Percentiles rank a stretch among this genome's conserved stretches.
These are phyloP conservation scores for Ramphastos sulfuratus DNA, from an alignment of 2,113 vertebrate species.

Conservation along the genomic window DNA sequence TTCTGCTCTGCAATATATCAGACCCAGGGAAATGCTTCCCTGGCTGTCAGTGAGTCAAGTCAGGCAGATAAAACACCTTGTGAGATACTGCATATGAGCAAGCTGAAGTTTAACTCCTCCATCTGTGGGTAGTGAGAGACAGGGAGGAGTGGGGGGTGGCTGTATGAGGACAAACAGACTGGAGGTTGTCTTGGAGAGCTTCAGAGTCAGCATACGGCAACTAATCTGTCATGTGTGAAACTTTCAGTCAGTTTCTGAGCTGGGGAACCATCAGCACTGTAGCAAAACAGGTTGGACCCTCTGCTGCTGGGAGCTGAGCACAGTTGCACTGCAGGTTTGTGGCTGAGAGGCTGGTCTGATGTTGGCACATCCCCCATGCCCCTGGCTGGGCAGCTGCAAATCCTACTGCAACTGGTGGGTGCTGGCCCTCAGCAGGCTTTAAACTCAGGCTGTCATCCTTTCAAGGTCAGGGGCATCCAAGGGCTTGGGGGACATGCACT, in stretches of 20 bases:
- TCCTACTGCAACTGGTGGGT: background rate
- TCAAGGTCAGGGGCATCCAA: background rate
- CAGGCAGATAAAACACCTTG: background rate
- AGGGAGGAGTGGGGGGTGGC: background rate
- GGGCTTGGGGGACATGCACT: background rate
- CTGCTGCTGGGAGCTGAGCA: background rate
- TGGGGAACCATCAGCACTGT: background rate
- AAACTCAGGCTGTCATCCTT: background rate
- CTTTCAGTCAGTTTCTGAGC: background rate
- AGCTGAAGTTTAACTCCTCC: background rate
- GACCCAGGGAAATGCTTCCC: background rate
- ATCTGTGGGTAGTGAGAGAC: background rate
- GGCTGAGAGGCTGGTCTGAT: background rate
- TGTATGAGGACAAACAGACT: background rate
- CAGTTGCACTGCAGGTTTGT: accelerated
- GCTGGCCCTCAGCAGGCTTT: background rate
- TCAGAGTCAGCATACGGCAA: background rate
- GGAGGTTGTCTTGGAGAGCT: background rate
- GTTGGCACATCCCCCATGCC: accelerated
- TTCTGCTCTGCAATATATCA: background rate
- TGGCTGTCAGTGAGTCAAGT: background rate
- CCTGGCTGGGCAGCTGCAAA: background rate
- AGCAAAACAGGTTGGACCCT: background rate
- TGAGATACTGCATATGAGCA: background rate
- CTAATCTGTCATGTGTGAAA: background rate